phyloP scores from a whole-genome alignment of 2,797 vertebrate genomes.

The Microtus californicus region DNA sequence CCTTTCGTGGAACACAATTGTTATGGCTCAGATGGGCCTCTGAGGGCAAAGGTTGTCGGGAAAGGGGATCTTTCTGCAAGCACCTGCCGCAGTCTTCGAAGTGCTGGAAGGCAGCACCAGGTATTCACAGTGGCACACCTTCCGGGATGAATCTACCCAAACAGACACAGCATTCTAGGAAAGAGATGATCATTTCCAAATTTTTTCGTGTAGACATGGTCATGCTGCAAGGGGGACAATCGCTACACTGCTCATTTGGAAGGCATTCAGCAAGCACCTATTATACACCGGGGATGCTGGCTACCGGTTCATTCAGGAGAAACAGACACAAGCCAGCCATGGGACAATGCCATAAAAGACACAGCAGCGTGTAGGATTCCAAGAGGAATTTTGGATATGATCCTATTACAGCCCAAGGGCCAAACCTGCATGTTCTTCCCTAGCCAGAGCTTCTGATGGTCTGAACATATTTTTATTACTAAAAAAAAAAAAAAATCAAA shows the following conservation, averaged over 20 bases:
- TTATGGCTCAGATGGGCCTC: not conserved
- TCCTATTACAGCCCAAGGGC: rapidly evolving
- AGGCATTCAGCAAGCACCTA: constrained; percentile 17
- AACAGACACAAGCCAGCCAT: not conserved
- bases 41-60: not conserved
- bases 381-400: not conserved
- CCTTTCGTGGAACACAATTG: not conserved
- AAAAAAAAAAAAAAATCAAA: not conserved
- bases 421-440: not conserved
- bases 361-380: rapidly evolving
- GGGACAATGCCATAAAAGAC: not conserved
- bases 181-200: not conserved
- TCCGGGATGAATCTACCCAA: not conserved
- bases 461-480: not conserved
- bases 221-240: not conserved
- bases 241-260: not conserved
- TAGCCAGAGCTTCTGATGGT: not conserved
- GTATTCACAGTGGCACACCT: not conserved
- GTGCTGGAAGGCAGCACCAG: not conserved
- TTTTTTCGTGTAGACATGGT: not conserved
- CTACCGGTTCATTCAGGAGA: not conserved
- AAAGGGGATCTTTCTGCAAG: not conserved
- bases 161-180: constrained; percentile 33
- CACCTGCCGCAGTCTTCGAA: not conserved
- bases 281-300: not conserved